Evolutionary conservation across 92 coral and sea anemone genomes (phyloP), one percentile per base, ranked within the genome.

Genomic region (Actinernus sp.): DNA sequence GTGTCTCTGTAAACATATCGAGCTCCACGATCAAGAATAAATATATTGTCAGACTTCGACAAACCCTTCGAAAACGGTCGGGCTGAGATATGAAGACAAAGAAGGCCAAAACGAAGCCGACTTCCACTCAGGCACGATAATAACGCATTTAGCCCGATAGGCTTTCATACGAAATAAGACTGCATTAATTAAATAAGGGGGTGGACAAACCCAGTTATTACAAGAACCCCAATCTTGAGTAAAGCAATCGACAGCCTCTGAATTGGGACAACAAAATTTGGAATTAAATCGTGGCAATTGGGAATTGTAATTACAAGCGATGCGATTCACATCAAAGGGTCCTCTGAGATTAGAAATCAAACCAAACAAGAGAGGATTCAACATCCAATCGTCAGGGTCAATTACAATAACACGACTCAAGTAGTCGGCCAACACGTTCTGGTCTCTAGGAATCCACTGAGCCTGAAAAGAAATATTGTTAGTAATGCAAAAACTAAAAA

Each of bases 231-330:
- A 75, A 44, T 76, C 77, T n/a, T 61, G 79, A 0, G 84, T 75
- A 21, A 83, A 83, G 29, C 83, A 69, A 56, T 84, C 82, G 17
- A 76, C 62, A 8, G 76, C 85, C 43, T 71, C 86, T 2, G 92
- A 18, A 3, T 76, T 69, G 6, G 79, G 89, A 41, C 78, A 58
- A 78, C 83, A 82, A 59, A 74, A 74, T 19, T 74, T 74, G 19
- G 49, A 45, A 24, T 56, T 73, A 52, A 73, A 74, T 19, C 83
- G 50, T 1, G 36, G 47, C 27, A 83, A 50, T 45, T 66, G 68
- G 21, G 61, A 10, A 47, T 83, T 75, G 29, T 26, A 39, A 46
- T 76, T 55, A 30, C 65, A 61, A 1, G 73, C 64, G 78, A 74
- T 75, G 25, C 89, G 59, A 36, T 75, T 79, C 2, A 85, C 40